Base-by-base conservation (phyloP, 2,113 vertebrate genomes). In the Tetraodon nigroviridis region DNA sequence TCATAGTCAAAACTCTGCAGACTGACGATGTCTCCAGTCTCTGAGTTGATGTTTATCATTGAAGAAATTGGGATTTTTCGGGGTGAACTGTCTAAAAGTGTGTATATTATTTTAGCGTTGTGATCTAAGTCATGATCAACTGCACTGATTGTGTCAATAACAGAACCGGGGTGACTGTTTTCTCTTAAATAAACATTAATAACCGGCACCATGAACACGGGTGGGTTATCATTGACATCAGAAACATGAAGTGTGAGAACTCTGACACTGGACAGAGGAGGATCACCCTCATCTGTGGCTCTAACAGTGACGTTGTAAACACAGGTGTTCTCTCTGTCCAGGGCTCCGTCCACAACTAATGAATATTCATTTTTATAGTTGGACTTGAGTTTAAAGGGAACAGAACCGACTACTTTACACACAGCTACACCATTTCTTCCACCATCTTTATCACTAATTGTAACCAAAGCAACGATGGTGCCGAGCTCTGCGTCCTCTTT, bases 171-270 rank as follows among this genome's bases (percentile, higher is more conserved):
- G 12, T 70, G 51, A 59, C 2, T 64, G 48, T 71, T 95, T 82
- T 95, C 93, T 61, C 84, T 87, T 12, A 90, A 71, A 50, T 62
- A 91, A 7, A 78, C 63, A 82, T 84, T 89, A 24, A 75, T n/a
- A n/a, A n/a, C n/a, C n/a, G n/a, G 81, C 27, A 24, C 76, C 29
- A 70, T 21, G 53, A 95, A 96, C 3, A 51, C 63, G 8, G 93
- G 93, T 5, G 80, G 61, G 18, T 94, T 95, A 55, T 95, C 93
- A 24, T 96, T 96, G 1, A 93, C 90, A 0, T 95, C 93, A 45
- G 90, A 90, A n/a, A 95, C 73, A 1, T 87, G 80, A 17, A 95
- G 86, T 18, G 58, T 75, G 44, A 92, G 52, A 0, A 80, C 58
- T 54, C 69, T 90, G 45, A 58, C 76, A 53, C 86, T 86, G 47